A percentile compares a stretch with the other conserved stretches of the same genome.
Conservation (phyloP, 2,797 vertebrate species). For the Sphaeramia orbicularis region DNA sequence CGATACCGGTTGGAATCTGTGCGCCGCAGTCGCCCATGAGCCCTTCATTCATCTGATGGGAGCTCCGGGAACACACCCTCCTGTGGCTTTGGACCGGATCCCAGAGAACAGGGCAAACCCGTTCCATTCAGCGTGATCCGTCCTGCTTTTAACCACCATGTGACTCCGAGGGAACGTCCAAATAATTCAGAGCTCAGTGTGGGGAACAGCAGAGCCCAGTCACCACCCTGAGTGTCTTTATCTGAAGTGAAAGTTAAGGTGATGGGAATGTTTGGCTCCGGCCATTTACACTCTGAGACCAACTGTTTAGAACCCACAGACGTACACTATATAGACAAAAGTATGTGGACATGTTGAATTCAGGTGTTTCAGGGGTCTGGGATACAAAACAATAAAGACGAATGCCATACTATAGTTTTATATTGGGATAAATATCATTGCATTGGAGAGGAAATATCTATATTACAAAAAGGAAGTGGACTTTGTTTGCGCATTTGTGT, state of each 20-base stretch:
- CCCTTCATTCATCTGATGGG: conserved; percentile 7
- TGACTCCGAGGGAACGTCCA: conserved; percentile 16
- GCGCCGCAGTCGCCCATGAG: neutral
- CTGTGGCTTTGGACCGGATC: conserved; percentile 31
- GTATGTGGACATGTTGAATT: too few species aligned
- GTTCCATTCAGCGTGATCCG: conserved; percentile 38
- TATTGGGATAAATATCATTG: too few species aligned
- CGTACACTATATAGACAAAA: too few species aligned
- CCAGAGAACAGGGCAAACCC: conserved; percentile 54
- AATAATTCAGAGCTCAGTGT: conserved; percentile 1
- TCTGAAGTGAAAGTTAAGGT: neutral
- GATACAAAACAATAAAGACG: too few species aligned
- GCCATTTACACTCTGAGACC: neutral
- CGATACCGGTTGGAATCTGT: neutral
- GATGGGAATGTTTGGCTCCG: neutral
- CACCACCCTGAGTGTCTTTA: too few species aligned
- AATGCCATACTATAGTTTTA: too few species aligned
- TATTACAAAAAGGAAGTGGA: too few species aligned
- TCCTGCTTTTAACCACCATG: conserved; percentile 28
- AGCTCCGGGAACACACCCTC: conserved; percentile 32
- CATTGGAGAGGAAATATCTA: too few species aligned
- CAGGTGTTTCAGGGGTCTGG: too few species aligned
- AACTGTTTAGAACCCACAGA: neutral
- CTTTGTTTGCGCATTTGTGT: too few species aligned
- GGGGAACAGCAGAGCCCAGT: neutral